Base-by-base conservation (phyloP, 2,113 vertebrate genomes). In the Morone saxatilis region DNA sequence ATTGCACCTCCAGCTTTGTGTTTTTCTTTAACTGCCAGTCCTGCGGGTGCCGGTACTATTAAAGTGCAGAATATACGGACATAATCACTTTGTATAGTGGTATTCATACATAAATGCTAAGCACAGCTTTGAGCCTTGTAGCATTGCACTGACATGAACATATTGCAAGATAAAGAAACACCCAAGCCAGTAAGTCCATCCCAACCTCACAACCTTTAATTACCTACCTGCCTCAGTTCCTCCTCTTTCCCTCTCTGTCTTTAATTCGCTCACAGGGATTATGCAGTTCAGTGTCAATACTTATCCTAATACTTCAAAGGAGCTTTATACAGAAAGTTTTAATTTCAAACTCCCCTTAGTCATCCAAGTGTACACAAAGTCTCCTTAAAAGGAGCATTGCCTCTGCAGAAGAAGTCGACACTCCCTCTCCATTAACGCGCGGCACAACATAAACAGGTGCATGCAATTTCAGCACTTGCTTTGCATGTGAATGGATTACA, bases 231-330 rank as follows among this genome's bases (percentile, higher is more conserved):
- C 66, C 66, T 86, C 66, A 12, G 43, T 81, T 79, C 71, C 70
- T 81, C 78, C 47, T 71, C 54, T 16, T 63, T 77, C n/a, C 41
- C 31, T 41, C 14, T 77, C 62, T 25, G 61, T 62, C 87, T 86
- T 89, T 71, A 86, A 79, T 59, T 38, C 50, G 47, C 81, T 86
- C 50, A 17, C 61, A 13, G 59, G 90, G 85, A 88, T 92, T 90
- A 88, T 14, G 56, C 72, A 69, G 76, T 61, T 79, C 86, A 47
- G 53, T 79, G 66, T 78, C 76, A 80, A 77, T 50, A 48, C 83
- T 87, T 85, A 86, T 79, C 83, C 84, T 73, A 83, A 90, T 87
- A 87, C 86, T 89, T 87, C 63, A 80, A 88, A 87, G 66, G 61
- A 87, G 72, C 73, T 90, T 88, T 80, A 63, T 25, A 0, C 45